phyloP scores from a whole-genome alignment of 2,888 invertebrate species.

The Eupithecia pulchellata region DNA sequence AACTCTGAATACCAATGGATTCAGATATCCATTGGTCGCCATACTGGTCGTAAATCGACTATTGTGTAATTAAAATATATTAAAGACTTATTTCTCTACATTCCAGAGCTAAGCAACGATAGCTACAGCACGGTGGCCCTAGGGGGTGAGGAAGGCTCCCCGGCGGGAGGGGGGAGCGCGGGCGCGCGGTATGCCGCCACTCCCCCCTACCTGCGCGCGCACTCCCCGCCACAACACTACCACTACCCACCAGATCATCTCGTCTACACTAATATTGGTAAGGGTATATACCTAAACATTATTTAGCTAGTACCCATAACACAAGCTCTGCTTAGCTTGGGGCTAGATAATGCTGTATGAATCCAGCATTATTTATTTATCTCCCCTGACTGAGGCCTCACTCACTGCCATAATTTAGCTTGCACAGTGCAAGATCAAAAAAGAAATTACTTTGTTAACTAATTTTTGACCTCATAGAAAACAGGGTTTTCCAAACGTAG shows the following conservation, averaged over 20 bases:
- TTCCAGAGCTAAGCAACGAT: slow-evolving; percentile 89
- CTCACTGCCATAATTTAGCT: too few species aligned
- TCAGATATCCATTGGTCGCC: not conserved
- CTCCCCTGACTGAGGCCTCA: too few species aligned
- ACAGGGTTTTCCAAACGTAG: not conserved
- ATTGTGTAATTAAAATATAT: too few species aligned
- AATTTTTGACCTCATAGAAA: not conserved
- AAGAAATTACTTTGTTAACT: not conserved
- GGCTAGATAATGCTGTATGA: too few species aligned
- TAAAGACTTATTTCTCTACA: not conserved
- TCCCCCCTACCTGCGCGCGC: slow-evolving; percentile 91
- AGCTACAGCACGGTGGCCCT: slow-evolving; percentile 95
- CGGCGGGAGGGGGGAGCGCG: slow-evolving; percentile 86
- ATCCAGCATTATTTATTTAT: too few species aligned
- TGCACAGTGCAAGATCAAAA: too few species aligned
- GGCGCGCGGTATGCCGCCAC: slow-evolving; percentile 85
- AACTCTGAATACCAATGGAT: too few species aligned
- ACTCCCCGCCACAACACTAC: slow-evolving; percentile 91
- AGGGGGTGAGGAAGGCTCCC: slow-evolving; percentile 93
- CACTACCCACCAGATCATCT: slow-evolving; percentile 93
- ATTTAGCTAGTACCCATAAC: too few species aligned
- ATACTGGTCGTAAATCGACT: too few species aligned
- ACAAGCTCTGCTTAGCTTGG: too few species aligned
- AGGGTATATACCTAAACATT: slow-evolving; percentile 43
- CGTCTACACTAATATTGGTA: slow-evolving; percentile 93